Base-by-base conservation (phyloP, 53 echinoderm and acorn worm genomes). In the Temnopleurus reevesii region DNA sequence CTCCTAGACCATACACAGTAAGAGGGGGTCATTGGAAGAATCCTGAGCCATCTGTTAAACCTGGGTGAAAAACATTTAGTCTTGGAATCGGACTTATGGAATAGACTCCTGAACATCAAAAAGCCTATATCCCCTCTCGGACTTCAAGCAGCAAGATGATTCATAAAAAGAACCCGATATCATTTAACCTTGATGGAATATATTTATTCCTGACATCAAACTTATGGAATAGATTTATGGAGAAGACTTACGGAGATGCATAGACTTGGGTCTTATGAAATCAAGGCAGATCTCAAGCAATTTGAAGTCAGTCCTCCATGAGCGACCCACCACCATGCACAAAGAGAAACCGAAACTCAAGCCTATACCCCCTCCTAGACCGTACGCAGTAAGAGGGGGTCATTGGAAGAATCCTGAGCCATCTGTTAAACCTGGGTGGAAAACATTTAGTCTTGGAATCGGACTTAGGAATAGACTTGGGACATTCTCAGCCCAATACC, bases 31-130 rank as follows among this genome's bases (percentile, higher is more conserved):
- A 84, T 59, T 91, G 90, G 89, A 94, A 95, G 83, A 89, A 89
- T 27, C 84, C 60, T 23, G 92, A 93, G 43, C 88, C 85, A 4
- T 76, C 92, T 35, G 90, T 77, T 12, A 57, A 91, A 19, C 89
- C 91, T 56, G 96, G 96, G n/a, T 95, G 96, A 93, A 83, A 92
- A 89, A 92, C 92, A 43, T 96, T 92, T 85, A 92, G 90, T 81
- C 89, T 96, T 34, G 96, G 96, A 1, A 86, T 96, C 2, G 89
- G 86, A 56, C 93, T 91, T n/a, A n/a, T n/a, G n/a, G n/a, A n/a
- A n/a, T n/a, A n/a, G n/a, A n/a, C n/a, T n/a, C n/a, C n/a, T n/a
- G n/a, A n/a, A n/a, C n/a, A n/a, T n/a, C n/a, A n/a, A n/a, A n/a
- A n/a, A n/a, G n/a, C n/a, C n/a, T n/a, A n/a, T n/a, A n/a, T n/a